Conservation (phyloP, 2,888 invertebrate species). For the Troglohyphantes excavatus region DNA sequence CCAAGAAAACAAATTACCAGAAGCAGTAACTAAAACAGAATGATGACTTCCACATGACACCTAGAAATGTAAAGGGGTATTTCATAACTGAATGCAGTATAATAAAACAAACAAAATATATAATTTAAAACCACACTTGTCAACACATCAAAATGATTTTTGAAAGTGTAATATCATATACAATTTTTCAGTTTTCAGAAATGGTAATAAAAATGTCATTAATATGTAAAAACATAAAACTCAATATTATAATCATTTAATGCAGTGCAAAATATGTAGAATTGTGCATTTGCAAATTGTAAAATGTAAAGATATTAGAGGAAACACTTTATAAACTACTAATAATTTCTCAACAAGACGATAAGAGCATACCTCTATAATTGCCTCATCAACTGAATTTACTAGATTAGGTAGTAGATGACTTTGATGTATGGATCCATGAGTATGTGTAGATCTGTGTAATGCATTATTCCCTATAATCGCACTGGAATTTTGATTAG, state of each 20-base stretch:
- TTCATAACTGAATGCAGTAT: no score
- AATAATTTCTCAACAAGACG: neutral
- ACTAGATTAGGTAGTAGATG: constrained; percentile 81
- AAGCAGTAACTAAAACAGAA: constrained; percentile 88
- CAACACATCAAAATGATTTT: neutral
- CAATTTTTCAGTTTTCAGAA: no score
- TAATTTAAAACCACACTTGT: neutral
- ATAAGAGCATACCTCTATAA: constrained; percentile 69
- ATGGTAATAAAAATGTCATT: no score
- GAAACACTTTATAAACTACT: no score
- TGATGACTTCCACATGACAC: constrained; percentile 90
- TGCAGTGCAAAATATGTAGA: no score
- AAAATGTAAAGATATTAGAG: no score
- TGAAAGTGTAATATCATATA: no score
- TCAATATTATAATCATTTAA: no score
- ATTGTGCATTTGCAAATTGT: no score
- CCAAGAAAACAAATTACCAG: constrained; percentile 90
- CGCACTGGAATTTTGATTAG: constrained; percentile 25
- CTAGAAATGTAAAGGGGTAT: constrained; percentile 78
- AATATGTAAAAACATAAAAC: no score
- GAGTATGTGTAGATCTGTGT: constrained; percentile 22
- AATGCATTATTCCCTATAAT: constrained; percentile 2
- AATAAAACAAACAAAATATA: neutral
- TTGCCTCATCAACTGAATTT: constrained; percentile 80
- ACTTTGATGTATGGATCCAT: constrained; percentile 78